phyloP scores from a whole-genome alignment of 1,140 invertebrate genomes.

The Leptonema lineaticorne region DNA sequence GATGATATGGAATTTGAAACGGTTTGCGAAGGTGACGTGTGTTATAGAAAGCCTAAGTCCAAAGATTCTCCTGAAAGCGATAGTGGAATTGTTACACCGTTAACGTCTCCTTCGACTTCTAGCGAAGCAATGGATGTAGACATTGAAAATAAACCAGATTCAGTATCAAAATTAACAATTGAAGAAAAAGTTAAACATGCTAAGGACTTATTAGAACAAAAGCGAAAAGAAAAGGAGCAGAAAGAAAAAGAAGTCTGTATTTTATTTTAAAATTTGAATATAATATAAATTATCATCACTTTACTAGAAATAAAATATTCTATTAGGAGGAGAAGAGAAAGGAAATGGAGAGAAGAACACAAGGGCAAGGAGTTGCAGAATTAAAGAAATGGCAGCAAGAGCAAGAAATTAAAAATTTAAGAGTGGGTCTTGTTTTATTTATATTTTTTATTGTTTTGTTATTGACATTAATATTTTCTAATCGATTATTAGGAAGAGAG shows the following conservation, averaged over 20 bases:
- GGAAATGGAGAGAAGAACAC: conserved; percentile 70
- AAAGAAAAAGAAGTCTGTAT: conserved; percentile 63
- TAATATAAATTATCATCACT: conserved; percentile 47
- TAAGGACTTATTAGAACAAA: conserved; percentile 61
- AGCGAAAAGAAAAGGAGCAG: conserved; percentile 58
- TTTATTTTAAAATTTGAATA: conserved; percentile 36
- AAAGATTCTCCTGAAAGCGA: conserved; percentile 38
- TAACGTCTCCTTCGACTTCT: background rate
- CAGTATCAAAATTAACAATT: conserved; percentile 21
- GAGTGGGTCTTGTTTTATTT: conserved; percentile 43
- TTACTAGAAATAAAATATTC: too few relatives aligned
- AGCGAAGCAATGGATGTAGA: conserved; percentile 1
- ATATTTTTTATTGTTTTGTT: background rate
- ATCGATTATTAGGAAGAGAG: conserved; percentile 58
- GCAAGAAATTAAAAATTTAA: conserved; percentile 67
- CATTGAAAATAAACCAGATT: conserved; percentile 10
- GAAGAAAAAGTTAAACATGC: conserved; percentile 49
- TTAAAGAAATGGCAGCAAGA: conserved; percentile 72
- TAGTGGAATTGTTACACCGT: conserved; percentile 41
- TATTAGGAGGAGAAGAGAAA: conserved; percentile 60
- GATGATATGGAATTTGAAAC: conserved; percentile 34
- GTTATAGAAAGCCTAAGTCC: conserved; percentile 44
- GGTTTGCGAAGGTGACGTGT: conserved; percentile 53
- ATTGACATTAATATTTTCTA: background rate
- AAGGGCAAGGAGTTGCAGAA: conserved; percentile 70